A percentile compares a stretch with the other conserved stretches of the same genome.
Evolutionary conservation across 2,113 vertebrate species (phyloP).

Genomic region (Malurus melanocephalus): DNA sequence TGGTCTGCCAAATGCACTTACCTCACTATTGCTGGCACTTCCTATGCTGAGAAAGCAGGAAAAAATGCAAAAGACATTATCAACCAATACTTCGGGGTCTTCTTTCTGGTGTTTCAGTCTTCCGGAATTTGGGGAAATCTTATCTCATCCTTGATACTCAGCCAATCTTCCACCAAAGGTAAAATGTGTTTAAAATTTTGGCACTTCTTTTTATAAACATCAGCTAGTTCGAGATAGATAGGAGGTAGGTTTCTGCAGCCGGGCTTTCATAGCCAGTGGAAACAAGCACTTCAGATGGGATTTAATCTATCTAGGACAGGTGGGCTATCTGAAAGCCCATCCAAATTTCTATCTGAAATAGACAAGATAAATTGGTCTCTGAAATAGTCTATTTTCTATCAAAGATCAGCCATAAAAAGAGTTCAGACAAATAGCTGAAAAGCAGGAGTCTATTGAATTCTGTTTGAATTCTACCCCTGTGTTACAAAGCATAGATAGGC

Average conservation of each 20-base stretch:
- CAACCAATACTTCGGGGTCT: constrained; percentile 91
- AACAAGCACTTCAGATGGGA: neutral
- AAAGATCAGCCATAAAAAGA: neutral
- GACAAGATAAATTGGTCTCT: neutral
- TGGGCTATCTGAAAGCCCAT: neutral
- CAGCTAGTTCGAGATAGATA: neutral
- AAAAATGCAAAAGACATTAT: constrained; percentile 79
- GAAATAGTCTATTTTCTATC: neutral
- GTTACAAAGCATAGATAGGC: neutral
- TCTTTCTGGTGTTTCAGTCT: constrained; percentile 94
- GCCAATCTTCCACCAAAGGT: constrained; percentile 78
- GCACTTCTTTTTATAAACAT: neutral
- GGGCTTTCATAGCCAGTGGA: neutral
- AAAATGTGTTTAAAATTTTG: neutral
- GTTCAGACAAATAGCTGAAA: neutral
- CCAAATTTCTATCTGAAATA: neutral
- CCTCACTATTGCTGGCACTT: constrained; percentile 83
- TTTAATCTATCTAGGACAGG: neutral
- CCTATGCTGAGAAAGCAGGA: constrained; percentile 64
- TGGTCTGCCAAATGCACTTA: constrained; percentile 94
- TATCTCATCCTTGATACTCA: constrained; percentile 90
- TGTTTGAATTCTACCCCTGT: neutral
- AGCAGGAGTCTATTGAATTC: neutral
- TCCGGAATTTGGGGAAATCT: constrained; percentile 93
- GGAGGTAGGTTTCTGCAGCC: neutral